These are phyloP conservation scores for Hycleus phaleratus DNA, from an alignment of 1,140 invertebrate species.

Conservation along the genomic window DNA sequence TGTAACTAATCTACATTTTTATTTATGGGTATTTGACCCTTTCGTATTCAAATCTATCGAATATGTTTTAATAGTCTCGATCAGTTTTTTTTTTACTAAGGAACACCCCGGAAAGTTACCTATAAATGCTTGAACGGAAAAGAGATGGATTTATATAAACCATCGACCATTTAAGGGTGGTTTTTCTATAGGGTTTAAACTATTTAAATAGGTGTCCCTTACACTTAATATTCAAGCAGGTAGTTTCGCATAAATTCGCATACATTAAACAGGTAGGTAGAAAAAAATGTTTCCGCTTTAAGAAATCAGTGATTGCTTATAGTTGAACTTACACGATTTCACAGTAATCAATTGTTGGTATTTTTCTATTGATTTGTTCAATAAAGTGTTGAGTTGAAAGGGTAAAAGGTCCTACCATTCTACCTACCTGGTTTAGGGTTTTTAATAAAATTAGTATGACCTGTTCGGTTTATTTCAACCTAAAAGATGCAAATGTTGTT, in stretches of 20 bases:
- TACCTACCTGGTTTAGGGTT: constrained; percentile 22
- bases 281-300: constrained; percentile 26
- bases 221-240: constrained; percentile 42
- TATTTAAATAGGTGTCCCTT: constrained; percentile 37
- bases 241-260: constrained; percentile 39
- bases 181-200: constrained; percentile 19
- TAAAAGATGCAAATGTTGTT: constrained; percentile 34
- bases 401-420: not conserved
- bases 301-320: not conserved
- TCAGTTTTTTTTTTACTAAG: not conserved
- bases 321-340: not conserved
- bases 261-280: constrained; percentile 41
- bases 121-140: not conserved
- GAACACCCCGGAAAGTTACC: not conserved
- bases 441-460: constrained; percentile 32
- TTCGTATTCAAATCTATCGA: constrained; percentile 40
- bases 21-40: constrained; percentile 33
- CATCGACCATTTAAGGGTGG: constrained; percentile 11
- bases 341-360: not conserved
- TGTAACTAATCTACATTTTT: constrained; percentile 37
- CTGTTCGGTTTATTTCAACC: constrained; percentile 19
- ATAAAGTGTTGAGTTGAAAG: no score
- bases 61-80: constrained; percentile 29
- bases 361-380: not conserved
- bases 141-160: constrained; percentile 2